Evolutionary conservation across 2,888 invertebrate genomes (phyloP), one percentile per base, ranked within the genome.

Genomic region (Penaeus monodon): DNA sequence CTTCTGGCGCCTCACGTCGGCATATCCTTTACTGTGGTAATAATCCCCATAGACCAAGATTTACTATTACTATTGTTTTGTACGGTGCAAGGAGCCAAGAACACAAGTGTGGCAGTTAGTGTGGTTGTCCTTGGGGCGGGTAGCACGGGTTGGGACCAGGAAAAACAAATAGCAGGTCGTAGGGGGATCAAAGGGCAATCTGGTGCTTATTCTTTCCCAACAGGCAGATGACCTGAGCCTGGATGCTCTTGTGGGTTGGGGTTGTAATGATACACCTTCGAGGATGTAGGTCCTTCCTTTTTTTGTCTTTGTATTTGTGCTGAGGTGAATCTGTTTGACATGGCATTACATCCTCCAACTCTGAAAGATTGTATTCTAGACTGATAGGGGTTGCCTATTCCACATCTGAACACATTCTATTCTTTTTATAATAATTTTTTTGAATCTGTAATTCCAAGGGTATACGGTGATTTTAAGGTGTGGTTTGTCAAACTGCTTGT

Each of bases 101-200:
- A 79, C 78, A 79, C 65, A 73, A 63, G 86, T 78, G 81, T 81
- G 81, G 68, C 63, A 68, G 68, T 78, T 68, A 78, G 82, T 68
- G 73, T 86, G 86, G 83, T 83, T 86, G 86, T 86, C 81, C 70
- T 82, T 65, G 77, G 81, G 80, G 80, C 81, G 65, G 76, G 81
- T 77, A 68, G 78, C 86, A 77, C 64, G 38, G 64, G 24, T 68
- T 57, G 81, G 86, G 78, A 81, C 77, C 77, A 66, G 27, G 66
- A 44, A 24, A n/a, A 73, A 38, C 68, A 49, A 73, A 29, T 38
- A 33, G n/a, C 83, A 84, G 27, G 76, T 80, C 66, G 64, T 66
- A 85, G 57, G 24, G 57, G 66, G 74, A 38, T 44, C 66, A 70
- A 68, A 68, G 81, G 64, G 77, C 70, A 73, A 33, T 70, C 63